Evolutionary conservation across 2,113 vertebrate genomes (phyloP), one percentile per base, ranked within the genome.

Genomic region (Anarhynchus alexandrinus): DNA sequence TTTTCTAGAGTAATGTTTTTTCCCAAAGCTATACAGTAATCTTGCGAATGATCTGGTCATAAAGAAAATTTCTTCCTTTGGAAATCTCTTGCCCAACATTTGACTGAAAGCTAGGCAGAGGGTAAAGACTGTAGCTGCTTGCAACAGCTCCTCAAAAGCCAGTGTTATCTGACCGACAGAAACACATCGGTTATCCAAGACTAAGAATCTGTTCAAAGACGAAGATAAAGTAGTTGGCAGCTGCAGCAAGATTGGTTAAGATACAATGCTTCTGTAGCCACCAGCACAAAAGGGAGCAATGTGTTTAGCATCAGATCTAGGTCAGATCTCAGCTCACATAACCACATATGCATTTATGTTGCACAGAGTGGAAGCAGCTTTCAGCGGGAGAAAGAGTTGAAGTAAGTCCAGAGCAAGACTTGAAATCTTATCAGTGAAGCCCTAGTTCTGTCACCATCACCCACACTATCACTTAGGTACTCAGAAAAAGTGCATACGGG

Each of bases 251-350:
- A 69, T 86, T 95, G 84, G 81, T 95, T 76, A 76, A 87, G 91
- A 96, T 87, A 85, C 81, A 69, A 5, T 36, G 52, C 70, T 91
- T 84, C 84, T 93, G 73, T 87, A 96, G 81, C 70, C 78, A 87
- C 61, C 84, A 93, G 84, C 81, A 94, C 69, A 71, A 82, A 93
- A 94, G 36, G 40, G 59, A 97, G 57, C 77, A 65, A 94, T 34
- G 61, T 76, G 86, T 78, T 89, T 79, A 87, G 29, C 26, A 6
- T 79, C 88, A 96, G 84, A 96, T 96, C 91, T 96, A 91, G 91
- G 96, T 96, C 93, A 96, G 95, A 96, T 96, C 91, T 93, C 89
- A 79, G 61, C 94, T 87, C 94, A 69, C 84, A 69, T 79, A 94
- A 95, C 86, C 89, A 89, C 19, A 15, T 36, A 78, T 23, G 30